These are phyloP conservation scores for Pollachius pollachius DNA, from an alignment of 2,113 vertebrate genomes.

Conservation along the genomic window DNA sequence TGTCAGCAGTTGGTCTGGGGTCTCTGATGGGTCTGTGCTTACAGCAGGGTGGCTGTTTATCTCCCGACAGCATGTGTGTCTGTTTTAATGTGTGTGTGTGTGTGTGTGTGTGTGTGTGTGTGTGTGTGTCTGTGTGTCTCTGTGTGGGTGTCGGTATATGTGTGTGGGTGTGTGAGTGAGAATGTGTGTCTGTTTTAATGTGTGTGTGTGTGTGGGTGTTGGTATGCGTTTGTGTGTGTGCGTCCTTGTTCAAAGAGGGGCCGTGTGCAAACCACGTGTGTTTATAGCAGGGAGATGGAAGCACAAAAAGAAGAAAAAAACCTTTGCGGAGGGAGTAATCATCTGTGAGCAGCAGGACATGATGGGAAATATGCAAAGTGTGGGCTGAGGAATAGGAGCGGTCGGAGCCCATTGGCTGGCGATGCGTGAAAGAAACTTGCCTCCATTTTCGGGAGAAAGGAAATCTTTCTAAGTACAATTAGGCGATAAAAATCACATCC, in stretches of 20 bases:
- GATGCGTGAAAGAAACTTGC: slow-evolving; percentile 58
- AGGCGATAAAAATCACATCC: slow-evolving; percentile 69
- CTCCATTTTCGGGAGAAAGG: slow-evolving; percentile 51
- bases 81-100: slow-evolving; percentile 8
- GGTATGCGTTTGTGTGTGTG: slow-evolving; percentile 24
- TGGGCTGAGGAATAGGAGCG: slow-evolving; percentile 61
- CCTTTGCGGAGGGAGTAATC: slow-evolving; percentile 74
- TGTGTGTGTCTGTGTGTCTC: slow-evolving; percentile 23
- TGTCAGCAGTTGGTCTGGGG: slow-evolving; percentile 49
- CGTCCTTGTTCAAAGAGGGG: slow-evolving; percentile 51
- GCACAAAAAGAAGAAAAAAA: slow-evolving; percentile 45
- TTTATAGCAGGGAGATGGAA: slow-evolving; percentile 55
- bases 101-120: slow-evolving; percentile 8
- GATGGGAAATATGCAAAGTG: slow-evolving; percentile 79
- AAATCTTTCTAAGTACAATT: slow-evolving; percentile 65
- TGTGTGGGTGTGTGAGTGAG: neutral
- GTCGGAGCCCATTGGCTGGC: slow-evolving; percentile 73
- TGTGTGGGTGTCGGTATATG: slow-evolving; percentile 21
- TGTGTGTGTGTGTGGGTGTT: neutral
- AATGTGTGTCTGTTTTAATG: no score
- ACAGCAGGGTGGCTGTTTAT: slow-evolving; percentile 61
- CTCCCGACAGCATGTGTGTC: slow-evolving; percentile 49
- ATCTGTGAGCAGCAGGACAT: slow-evolving; percentile 77
- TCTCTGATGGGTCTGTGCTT: slow-evolving; percentile 48
- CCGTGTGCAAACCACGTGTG: slow-evolving; percentile 30